A percentile compares a stretch with the other conserved stretches of the same genome.
phyloP scores from a whole-genome alignment of 1,140 invertebrate genomes.

The Anagrus nilaparvatae region DNA sequence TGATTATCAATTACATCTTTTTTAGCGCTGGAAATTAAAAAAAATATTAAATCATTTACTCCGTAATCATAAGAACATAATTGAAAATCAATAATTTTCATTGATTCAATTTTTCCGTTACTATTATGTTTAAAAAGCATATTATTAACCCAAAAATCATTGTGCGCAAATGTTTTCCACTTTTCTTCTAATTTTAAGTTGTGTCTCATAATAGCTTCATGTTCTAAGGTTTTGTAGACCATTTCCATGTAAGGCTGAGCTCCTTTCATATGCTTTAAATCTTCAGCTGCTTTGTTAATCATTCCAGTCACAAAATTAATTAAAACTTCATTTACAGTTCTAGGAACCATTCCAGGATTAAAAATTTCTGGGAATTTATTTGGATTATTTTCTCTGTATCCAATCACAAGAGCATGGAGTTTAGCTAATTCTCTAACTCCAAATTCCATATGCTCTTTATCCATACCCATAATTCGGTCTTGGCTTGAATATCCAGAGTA shows the following conservation, averaged over 20 bases:
- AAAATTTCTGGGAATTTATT: slow-evolving; percentile 37
- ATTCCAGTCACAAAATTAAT: slow-evolving; percentile 26
- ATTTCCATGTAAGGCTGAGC: slow-evolving; percentile 20
- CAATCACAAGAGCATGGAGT: slow-evolving; percentile 46
- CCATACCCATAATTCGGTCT: slow-evolving; percentile 43
- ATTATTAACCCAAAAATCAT: slow-evolving; percentile 57
- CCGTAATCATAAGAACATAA: slow-evolving; percentile 43
- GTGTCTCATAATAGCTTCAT: slow-evolving; percentile 8
- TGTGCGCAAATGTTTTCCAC: slow-evolving; percentile 46
- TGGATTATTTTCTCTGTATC: slow-evolving; percentile 41
- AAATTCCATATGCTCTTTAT: slow-evolving; percentile 39
- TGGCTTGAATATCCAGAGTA: slow-evolving; percentile 40
- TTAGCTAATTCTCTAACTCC: slow-evolving; percentile 44
- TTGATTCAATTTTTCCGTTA: slow-evolving; percentile 31
- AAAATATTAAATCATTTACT: slow-evolving; percentile 49
- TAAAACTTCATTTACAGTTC: slow-evolving; percentile 20
- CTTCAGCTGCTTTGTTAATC: slow-evolving; percentile 25
- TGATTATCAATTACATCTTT: slow-evolving; percentile 42
- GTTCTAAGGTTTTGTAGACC: slow-evolving; percentile 26
- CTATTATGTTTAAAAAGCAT: slow-evolving; percentile 45
- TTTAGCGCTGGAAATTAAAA: slow-evolving; percentile 48
- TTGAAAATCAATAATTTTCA: slow-evolving; percentile 58
- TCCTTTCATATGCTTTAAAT: slow-evolving; percentile 25
- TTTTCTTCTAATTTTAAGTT: no score
- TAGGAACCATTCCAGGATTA: slow-evolving; percentile 17